Evolutionary conservation across 1,140 invertebrate species (phyloP).

Genomic region (Choristoneura fumiferana): DNA sequence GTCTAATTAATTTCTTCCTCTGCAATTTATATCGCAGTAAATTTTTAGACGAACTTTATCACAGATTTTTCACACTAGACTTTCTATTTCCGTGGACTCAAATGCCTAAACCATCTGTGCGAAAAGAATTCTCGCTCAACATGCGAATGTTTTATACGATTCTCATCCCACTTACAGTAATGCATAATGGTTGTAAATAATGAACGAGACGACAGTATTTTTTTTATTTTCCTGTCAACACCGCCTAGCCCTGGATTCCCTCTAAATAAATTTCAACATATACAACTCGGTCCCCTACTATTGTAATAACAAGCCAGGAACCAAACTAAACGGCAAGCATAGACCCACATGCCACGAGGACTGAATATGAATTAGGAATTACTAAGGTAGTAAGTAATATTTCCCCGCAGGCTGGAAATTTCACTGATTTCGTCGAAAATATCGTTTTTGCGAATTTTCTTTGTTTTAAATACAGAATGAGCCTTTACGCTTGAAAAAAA

Average conservation of each 20-base stretch:
- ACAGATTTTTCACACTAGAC: too few relatives aligned
- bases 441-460: not conserved
- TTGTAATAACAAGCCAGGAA: conserved; percentile 5
- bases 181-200: too few relatives aligned
- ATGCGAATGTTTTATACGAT: too few relatives aligned
- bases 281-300: not conserved
- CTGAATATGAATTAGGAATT: not conserved
- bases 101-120: too few relatives aligned
- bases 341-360: not conserved
- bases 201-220: too few relatives aligned
- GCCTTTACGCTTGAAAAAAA: not conserved
- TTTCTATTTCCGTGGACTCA: too few relatives aligned
- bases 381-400: not conserved
- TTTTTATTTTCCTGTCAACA: not conserved
- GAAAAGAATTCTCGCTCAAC: too few relatives aligned
- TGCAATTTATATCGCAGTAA: conserved; percentile 14
- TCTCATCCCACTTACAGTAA: too few relatives aligned
- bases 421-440: not conserved
- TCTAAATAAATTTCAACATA: not conserved
- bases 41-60: not conserved
- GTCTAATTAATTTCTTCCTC: conserved; percentile 10
- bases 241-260: not conserved
- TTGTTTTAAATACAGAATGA: conserved; percentile 1
- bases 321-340: conserved; percentile 6
- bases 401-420: not conserved